Base-by-base conservation (phyloP, 2,113 vertebrate species). In the Takifugu flavidus region DNA sequence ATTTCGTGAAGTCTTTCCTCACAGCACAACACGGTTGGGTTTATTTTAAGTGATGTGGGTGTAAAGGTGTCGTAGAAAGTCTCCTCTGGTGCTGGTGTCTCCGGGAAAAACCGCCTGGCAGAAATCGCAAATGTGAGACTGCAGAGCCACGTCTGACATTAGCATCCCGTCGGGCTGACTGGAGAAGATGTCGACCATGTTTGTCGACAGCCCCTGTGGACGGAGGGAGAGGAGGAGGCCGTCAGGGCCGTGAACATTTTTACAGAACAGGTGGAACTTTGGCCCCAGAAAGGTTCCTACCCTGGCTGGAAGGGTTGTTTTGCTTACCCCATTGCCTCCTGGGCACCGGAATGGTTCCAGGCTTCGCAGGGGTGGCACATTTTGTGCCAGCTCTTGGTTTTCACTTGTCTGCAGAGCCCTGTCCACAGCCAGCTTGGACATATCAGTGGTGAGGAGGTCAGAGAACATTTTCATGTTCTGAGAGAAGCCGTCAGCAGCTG, bases 91-190 rank as follows among this genome's bases (percentile, higher is more conserved):
- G 2, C 79, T 83, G 0, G 89, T 53, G 0, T 80, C 82, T 26
- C 65, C 82, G 0, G 92, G 91, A 62, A 90, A 92, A 25, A 90
- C 56, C 0, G 91, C 90, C 28, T 82, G 86, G 81, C 93, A 94
- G 66, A 93, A 90, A n/a, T 91, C 91, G 10, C 92, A 92, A 44
- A 89, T 65, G 0, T 85, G 84, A 13, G 92, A 92, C 58, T 90
- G 88, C 39, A 91, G 77, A 0, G 85, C 74, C 0, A 79, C 67
- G 3, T 81, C 86, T 0, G 90, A 84, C 79, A 86, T 2, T 61
- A 90, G 47, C 5, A 78, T 2, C 0, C 70, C 39, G 0, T 70
- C 74, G 0, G 59, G 29, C 25, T 56, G 28, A 34, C 66, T 70
- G 0, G 70, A 27, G 0, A 57, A 0, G 5, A 78, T 77, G 0